Conservation (phyloP, 2,888 invertebrate genomes). For the Onthophagus sagittarius region DNA sequence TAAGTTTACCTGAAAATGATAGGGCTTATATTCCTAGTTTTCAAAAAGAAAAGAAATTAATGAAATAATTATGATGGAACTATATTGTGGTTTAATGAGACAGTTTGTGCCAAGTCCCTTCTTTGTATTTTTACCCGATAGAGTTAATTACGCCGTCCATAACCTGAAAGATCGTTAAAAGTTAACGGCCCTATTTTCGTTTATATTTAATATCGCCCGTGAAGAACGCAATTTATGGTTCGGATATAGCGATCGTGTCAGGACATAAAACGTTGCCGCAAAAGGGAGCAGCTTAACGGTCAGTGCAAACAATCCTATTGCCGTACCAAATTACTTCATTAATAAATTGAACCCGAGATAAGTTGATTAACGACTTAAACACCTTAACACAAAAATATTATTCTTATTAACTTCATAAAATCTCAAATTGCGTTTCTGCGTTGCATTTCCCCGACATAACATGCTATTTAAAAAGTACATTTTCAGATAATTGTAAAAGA, state of each 20-base stretch:
- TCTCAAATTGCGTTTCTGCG: too few relatives aligned
- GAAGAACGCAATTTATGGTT: constrained; percentile 5
- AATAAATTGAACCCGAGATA: neutral
- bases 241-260: constrained; percentile 2
- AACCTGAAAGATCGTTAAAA: neutral
- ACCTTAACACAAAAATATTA: neutral
- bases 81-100: neutral
- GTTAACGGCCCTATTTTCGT: constrained; percentile 8
- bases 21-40: neutral
- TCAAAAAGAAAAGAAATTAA: neutral
- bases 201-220: constrained; percentile 8
- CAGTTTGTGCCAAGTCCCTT: neutral
- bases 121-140: neutral
- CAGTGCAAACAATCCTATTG: neutral
- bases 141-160: neutral
- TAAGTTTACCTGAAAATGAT: neutral
- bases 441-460: too few relatives aligned
- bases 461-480: neutral
- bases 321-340: neutral
- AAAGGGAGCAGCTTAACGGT: neutral
- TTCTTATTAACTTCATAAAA: too few relatives aligned
- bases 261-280: constrained; percentile 1
- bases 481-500: neutral
- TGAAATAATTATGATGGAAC: too few relatives aligned
- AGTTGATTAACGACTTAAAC: neutral